Evolutionary conservation across 2,888 invertebrate species (phyloP), one percentile per base, ranked within the genome.

Genomic region (Amiota mariae): DNA sequence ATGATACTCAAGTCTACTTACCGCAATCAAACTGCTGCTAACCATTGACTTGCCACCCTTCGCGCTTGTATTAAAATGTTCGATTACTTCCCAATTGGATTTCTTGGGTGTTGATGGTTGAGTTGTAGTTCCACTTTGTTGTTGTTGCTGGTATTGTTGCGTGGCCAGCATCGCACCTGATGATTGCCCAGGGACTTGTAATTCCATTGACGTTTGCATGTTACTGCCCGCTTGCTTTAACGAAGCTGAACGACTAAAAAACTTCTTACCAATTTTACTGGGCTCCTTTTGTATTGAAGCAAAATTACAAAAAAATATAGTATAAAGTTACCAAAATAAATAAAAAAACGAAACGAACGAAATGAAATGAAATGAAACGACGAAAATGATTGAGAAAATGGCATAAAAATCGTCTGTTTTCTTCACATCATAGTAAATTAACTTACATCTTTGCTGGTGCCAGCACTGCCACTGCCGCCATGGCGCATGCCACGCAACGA

Each of bases 31-130:
- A 86, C 93, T 93, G 79, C 93, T 92, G 79, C 92, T 92, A 76
- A 92, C 92, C 87, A 93, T 92, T 76, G 91, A 92, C 81, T 92
- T 92, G 79, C 92, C 92, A 78, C 92, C 92, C 85, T 91, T 93
- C 47, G 92, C 92, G 77, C 91, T 92, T 70, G 92, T 91, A 75
- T 93, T 93, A 90, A 95, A 96, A 90, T 96, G 96, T 89, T 96
- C 96, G 85, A 96, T 96, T 81, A 96, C 96, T 89, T 96, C 96
- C 96, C 96, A 96, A 91, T 96, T 96, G 84, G 96, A 96, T 89
- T 96, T 96, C 89, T 93, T 93, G 3, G 93, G 92, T 2, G 93
- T 93, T 20, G 93, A 93, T 63, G 93, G 92, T 20, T 93, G 90
- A 77, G 93, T 88, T 63, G 90, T 88, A 82, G 90, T 78, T 88